phyloP scores from a whole-genome alignment of 2,888 invertebrate genomes.

The Coelogynopora nodosa region DNA sequence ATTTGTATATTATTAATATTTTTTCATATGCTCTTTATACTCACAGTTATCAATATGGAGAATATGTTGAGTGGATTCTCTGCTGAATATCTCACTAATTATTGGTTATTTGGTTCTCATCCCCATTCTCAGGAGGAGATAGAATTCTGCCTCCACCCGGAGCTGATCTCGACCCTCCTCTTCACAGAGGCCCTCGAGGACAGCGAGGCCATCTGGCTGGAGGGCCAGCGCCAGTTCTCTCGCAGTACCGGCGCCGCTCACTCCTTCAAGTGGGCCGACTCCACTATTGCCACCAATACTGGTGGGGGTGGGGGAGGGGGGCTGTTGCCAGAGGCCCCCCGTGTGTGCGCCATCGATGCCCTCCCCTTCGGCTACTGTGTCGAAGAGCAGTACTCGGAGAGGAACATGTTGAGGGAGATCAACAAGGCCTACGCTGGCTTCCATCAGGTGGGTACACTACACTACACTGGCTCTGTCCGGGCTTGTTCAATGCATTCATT shows the following conservation, averaged over 20 bases:
- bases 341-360: neutral
- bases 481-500: neutral
- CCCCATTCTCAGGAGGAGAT: slow-evolving; percentile 85
- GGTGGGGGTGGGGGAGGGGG: neutral
- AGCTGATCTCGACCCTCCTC: slow-evolving; percentile 78
- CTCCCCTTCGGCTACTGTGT: neutral
- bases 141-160: slow-evolving; percentile 87
- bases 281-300: too few relatives aligned
- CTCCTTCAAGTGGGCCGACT: slow-evolving; percentile 66
- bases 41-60: too few relatives aligned
- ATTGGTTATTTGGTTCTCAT: too few relatives aligned
- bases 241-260: slow-evolving; percentile 74
- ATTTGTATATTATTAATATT: too few relatives aligned
- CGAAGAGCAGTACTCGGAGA: slow-evolving; percentile 5
- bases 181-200: slow-evolving; percentile 73
- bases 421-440: slow-evolving; percentile 7
- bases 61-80: too few relatives aligned
- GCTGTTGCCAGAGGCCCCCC: neutral
- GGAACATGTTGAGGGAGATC: slow-evolving; percentile 4
- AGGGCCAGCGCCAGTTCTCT: slow-evolving; percentile 76
- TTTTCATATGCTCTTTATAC: too few relatives aligned
- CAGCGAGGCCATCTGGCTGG: slow-evolving; percentile 74
- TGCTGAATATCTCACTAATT: too few relatives aligned
- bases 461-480: neutral
- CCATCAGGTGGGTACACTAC: neutral